Conservation (phyloP, 2,888 invertebrate species). For the Tuberolachnus salignus region DNA sequence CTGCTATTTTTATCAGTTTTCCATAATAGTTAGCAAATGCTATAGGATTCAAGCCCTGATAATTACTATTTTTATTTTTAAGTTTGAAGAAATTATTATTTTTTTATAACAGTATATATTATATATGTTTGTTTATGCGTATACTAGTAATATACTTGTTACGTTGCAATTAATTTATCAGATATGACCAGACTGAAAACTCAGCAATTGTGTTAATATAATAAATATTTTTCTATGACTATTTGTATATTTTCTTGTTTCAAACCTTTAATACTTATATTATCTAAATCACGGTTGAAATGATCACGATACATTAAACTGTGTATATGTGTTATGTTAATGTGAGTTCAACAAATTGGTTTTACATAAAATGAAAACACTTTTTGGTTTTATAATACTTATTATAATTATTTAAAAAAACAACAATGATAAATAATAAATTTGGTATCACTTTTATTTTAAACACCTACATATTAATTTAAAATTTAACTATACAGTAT, state of each 20-base stretch:
- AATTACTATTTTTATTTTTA: conserved; percentile 1
- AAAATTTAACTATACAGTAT: too few species aligned
- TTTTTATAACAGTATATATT: neutral
- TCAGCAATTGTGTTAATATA: conserved; percentile 19
- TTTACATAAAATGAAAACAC: too few species aligned
- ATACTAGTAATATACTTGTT: conserved; percentile 1
- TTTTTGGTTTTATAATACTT: too few species aligned
- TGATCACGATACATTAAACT: neutral
- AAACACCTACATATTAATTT: too few species aligned
- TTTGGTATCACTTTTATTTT: too few species aligned
- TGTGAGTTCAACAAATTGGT: neutral
- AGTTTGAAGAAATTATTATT: conserved; percentile 23
- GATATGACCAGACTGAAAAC: conserved; percentile 37
- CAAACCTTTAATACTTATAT: conserved; percentile 20
- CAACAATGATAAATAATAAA: too few species aligned
- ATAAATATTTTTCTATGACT: conserved; percentile 46
- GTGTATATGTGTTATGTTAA: neutral
- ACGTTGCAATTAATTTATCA: conserved; percentile 41
- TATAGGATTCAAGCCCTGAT: too few species aligned
- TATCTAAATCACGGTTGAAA: neutral
- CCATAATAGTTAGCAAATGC: too few species aligned
- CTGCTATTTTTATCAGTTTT: too few species aligned
- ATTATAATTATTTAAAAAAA: too few species aligned
- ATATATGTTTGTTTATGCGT: neutral
- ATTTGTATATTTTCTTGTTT: conserved; percentile 30